Conservation (phyloP, 2,113 vertebrate species). For the Menura novaehollandiae region DNA sequence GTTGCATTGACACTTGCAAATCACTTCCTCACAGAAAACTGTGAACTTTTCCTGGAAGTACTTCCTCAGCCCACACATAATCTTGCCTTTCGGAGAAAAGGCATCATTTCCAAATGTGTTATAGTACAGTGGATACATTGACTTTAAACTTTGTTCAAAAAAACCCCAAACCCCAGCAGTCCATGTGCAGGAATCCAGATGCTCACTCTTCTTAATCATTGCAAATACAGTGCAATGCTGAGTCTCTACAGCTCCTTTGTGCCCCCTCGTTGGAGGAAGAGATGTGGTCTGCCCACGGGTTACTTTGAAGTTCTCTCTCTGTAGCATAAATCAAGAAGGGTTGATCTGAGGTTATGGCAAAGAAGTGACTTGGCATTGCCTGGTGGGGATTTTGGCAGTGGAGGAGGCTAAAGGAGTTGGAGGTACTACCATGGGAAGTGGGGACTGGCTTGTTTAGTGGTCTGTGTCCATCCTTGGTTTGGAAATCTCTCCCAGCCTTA, state of each 20-base stretch:
- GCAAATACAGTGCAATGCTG: neutral
- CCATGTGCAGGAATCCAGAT: neutral
- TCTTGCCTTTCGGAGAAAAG: neutral
- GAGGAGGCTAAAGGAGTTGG: neutral
- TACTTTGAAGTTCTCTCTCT: neutral
- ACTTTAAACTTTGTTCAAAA: neutral
- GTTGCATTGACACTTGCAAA: neutral
- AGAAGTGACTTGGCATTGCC: accelerated
- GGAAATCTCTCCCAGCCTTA: neutral
- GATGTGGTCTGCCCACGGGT: neutral
- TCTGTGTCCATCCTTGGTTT: neutral
- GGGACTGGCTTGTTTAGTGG: neutral
- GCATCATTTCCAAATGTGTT: neutral
- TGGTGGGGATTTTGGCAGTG: neutral
- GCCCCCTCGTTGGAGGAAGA: neutral
- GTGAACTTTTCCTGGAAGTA: neutral
- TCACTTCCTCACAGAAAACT: neutral
- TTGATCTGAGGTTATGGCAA: neutral
- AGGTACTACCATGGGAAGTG: neutral
- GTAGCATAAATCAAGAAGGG: neutral
- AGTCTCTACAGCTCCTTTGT: neutral
- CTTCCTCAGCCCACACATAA: neutral
- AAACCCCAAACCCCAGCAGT: neutral
- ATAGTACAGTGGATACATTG: too few relatives aligned
- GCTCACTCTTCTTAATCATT: neutral